Percentiles rank a stretch among this genome's conserved stretches.
Conservation (phyloP, 2,888 invertebrate genomes). For the Conus canariensis region DNA sequence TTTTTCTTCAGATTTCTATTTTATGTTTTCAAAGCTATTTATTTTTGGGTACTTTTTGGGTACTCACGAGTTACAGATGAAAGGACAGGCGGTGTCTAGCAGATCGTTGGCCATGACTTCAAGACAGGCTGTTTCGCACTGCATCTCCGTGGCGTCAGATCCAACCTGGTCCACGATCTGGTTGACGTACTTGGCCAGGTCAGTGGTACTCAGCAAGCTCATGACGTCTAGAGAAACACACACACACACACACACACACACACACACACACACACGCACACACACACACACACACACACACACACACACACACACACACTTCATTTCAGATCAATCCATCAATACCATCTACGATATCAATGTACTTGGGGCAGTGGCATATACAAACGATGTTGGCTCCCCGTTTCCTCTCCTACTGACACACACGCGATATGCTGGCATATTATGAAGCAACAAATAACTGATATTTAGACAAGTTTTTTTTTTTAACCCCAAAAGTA, state of each 20-base stretch:
- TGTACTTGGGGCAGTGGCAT: no score
- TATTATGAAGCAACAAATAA: no score
- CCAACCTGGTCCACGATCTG: constrained; percentile 32
- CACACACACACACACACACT: constrained; percentile 1
- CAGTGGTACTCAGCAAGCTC: neutral
- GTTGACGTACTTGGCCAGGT: constrained; percentile 30
- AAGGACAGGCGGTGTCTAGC: constrained; percentile 4
- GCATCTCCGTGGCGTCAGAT: constrained; percentile 36
- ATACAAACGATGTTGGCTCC: no score
- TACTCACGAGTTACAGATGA: constrained; percentile 33
- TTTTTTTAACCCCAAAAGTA: no score
- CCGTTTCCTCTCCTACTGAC: no score
- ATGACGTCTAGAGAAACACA: neutral
- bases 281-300: constrained; percentile 27
- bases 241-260: constrained; percentile 10
- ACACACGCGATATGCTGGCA: no score
- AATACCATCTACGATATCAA: no score
- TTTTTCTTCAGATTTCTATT: no score
- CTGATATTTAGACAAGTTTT: no score
- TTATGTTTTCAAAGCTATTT: no score
- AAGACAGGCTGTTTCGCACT: constrained; percentile 33
- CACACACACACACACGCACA: constrained; percentile 12
- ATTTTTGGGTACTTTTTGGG: no score
- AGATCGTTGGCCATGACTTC: constrained; percentile 28
- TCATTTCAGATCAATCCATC: neutral